These are phyloP conservation scores for Lagocephalus sceleratus DNA, from an alignment of 2,797 vertebrate genomes.

Conservation along the genomic window DNA sequence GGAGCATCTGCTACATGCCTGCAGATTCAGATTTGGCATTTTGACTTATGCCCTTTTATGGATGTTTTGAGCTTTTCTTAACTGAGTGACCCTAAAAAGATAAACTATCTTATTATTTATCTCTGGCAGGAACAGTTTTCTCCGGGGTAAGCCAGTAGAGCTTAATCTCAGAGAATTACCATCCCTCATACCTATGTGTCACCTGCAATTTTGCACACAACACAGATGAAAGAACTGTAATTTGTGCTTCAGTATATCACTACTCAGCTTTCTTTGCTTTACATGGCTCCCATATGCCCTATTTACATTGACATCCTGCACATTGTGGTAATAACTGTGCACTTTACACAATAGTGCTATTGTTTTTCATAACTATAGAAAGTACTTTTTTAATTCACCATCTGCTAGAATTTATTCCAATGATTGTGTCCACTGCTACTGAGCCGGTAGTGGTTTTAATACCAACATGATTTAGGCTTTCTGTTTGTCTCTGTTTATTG, in stretches of 20 bases:
- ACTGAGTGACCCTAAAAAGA: too few relatives aligned
- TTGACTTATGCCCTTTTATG: too few relatives aligned
- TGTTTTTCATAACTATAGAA: constrained; percentile 14
- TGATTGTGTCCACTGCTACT: neutral
- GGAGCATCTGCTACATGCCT: too few relatives aligned
- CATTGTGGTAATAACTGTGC: constrained; percentile 25
- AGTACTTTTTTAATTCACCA: constrained; percentile 2
- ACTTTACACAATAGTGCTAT: constrained; percentile 35
- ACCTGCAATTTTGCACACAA: neutral
- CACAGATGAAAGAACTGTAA: neutral
- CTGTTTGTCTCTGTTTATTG: neutral
- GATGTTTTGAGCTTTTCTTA: too few relatives aligned
- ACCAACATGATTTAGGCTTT: neutral
- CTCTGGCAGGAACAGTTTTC: neutral
- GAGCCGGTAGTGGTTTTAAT: neutral
- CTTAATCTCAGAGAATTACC: neutral
- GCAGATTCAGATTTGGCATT: too few relatives aligned
- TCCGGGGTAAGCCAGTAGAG: neutral
- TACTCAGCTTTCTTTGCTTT: constrained; percentile 9
- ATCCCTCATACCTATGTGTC: neutral
- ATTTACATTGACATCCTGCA: constrained; percentile 27
- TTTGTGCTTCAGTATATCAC: neutral
- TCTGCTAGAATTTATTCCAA: constrained; percentile 1
- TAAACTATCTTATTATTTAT: neutral
- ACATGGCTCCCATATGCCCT: constrained; percentile 11